A percentile compares a stretch with the other conserved stretches of the same genome.
Conservation (phyloP, 2,797 vertebrate genomes). For the Pseudotriccus pelzelni region DNA sequence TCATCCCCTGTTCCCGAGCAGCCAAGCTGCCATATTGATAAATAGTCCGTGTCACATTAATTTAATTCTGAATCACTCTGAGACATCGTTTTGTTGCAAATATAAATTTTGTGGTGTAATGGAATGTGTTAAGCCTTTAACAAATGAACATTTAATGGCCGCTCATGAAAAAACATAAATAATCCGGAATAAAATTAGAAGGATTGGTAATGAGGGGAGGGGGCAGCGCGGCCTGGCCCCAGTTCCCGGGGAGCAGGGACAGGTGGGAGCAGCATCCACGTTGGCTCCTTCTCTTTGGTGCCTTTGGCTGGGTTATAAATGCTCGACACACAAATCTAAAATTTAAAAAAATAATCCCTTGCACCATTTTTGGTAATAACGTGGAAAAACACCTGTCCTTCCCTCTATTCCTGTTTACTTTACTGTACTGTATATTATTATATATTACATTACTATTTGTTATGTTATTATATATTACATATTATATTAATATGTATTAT, state of each 20-base stretch:
- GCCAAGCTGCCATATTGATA: conserved; percentile 68
- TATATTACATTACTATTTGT: not conserved
- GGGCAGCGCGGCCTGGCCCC: not conserved
- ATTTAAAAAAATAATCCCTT: not conserved
- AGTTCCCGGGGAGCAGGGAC: not conserved
- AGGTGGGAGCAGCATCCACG: not conserved
- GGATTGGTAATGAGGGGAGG: conserved; percentile 1
- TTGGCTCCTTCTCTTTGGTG: not conserved
- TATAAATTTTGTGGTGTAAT: conserved; percentile 74
- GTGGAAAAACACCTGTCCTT: not conserved
- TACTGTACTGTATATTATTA: not conserved
- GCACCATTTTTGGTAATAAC: not conserved
- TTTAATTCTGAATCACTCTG: conserved; percentile 73
- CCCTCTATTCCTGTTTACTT: not conserved
- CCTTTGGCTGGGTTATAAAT: not conserved
- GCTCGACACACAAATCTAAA: not conserved
- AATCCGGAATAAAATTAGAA: conserved; percentile 63
- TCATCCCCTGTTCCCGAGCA: conserved; percentile 57
- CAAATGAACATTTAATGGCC: conserved; percentile 75
- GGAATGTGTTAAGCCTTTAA: conserved; percentile 73
- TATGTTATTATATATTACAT: not conserved
- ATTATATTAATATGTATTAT: not conserved
- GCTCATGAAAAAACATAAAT: conserved; percentile 65
- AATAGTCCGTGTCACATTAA: conserved; percentile 69
- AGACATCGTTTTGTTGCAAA: conserved; percentile 68